Conservation (phyloP, 2,888 invertebrate genomes). For the Macrophya annulata region DNA sequence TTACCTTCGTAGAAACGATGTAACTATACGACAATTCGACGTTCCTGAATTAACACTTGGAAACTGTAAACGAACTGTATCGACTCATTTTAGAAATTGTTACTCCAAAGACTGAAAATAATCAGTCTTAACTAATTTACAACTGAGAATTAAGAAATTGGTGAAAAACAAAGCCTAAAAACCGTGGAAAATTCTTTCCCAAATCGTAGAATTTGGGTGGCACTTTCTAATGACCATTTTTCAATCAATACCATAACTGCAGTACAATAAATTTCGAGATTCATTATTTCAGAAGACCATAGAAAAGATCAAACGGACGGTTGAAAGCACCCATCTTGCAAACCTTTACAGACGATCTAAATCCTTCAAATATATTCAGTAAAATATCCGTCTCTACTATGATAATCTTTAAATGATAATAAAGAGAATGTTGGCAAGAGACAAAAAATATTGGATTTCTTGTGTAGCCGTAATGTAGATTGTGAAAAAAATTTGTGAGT, state of each 20-base stretch:
- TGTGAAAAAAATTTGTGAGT: not conserved
- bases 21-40: not conserved
- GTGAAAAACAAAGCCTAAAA: not conserved
- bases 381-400: not conserved
- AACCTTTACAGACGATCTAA: not conserved
- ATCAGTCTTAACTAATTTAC: not conserved
- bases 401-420: not conserved
- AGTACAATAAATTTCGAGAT: not conserved
- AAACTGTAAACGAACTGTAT: not conserved
- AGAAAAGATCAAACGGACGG: not conserved
- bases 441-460: not conserved
- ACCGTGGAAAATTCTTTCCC: not conserved
- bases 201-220: not conserved
- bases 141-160: not conserved
- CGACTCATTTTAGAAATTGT: not conserved
- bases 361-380: not conserved
- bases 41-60: not conserved
- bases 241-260: not conserved
- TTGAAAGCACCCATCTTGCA: not conserved
- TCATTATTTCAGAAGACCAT: not conserved
- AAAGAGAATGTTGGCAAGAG: not conserved
- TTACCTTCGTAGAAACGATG: not conserved
- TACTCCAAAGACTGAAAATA: not conserved
- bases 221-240: not conserved
- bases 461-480: not conserved